phyloP scores from a whole-genome alignment of 2,797 vertebrate genomes.

The Taenioides sp. region DNA sequence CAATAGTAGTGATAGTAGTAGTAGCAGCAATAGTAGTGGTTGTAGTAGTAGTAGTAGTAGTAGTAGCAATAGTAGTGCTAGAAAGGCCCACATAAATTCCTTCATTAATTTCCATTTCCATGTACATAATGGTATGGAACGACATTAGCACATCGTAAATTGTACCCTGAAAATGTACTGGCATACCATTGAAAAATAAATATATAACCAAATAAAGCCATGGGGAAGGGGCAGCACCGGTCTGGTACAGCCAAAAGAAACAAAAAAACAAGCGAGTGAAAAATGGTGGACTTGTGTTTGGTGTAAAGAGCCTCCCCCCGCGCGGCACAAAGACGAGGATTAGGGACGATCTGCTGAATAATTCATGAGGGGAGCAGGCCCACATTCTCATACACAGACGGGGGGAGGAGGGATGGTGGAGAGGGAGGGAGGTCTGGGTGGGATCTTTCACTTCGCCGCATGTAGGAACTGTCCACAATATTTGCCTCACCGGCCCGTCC shows the following conservation, averaged over 20 bases:
- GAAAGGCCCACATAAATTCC: too few relatives aligned
- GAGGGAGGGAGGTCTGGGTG: neutral
- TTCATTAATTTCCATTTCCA: too few relatives aligned
- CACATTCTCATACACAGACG: constrained; percentile 68
- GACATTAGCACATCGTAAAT: neutral
- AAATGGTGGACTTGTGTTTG: constrained; percentile 43
- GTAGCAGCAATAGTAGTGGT: too few relatives aligned
- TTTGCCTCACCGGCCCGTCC: too few relatives aligned
- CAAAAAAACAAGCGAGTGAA: neutral
- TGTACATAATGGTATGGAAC: too few relatives aligned
- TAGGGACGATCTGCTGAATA: constrained; percentile 65
- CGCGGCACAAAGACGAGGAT: constrained; percentile 73
- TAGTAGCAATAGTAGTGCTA: too few relatives aligned
- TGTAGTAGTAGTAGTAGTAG: too few relatives aligned
- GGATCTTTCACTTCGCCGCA: too few relatives aligned
- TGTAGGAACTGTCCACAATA: neutral
- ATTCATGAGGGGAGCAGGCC: constrained; percentile 64
- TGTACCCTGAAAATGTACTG: neutral
- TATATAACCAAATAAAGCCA: constrained; percentile 21
- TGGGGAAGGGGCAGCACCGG: neutral
- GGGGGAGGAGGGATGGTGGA: too few relatives aligned
- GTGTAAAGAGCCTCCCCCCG: constrained; percentile 57
- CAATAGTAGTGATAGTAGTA: too few relatives aligned
- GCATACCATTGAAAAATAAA: constrained; percentile 3
- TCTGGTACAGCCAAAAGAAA: constrained; percentile 11